phyloP scores from a whole-genome alignment of 2,797 vertebrate genomes.

The Hippocampus kuda region DNA sequence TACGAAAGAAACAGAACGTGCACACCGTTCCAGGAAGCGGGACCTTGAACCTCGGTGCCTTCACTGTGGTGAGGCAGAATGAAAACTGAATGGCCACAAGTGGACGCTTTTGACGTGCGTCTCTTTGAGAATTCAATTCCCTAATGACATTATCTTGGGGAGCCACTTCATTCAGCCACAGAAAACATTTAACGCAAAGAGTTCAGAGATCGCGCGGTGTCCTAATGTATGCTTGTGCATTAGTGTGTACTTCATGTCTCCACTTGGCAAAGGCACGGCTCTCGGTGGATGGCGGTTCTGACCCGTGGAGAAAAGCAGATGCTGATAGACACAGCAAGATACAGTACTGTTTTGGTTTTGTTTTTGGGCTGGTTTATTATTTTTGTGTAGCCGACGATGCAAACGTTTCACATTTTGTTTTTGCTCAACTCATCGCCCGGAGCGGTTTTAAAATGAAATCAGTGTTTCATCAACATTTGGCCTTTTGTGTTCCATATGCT shows the following conservation, averaged over 20 bases:
- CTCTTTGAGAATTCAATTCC: background rate
- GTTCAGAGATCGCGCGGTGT: constrained; percentile 6
- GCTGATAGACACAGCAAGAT: constrained; percentile 11
- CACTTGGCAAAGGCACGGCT: constrained; percentile 28
- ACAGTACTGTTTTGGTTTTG: background rate
- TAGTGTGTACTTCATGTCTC: constrained; percentile 17
- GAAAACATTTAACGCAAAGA: constrained; percentile 11
- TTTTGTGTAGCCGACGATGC: constrained; percentile 1
- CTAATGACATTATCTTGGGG: constrained; percentile 2
- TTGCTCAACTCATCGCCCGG: constrained; percentile 20
- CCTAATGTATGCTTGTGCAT: constrained; percentile 16
- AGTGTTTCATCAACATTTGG: constrained; percentile 38
- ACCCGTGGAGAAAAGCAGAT: constrained; percentile 24
- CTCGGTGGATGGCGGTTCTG: constrained; percentile 25
- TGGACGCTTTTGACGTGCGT: background rate
- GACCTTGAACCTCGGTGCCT: background rate
- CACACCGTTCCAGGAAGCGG: too few species aligned
- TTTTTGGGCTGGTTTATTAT: background rate
- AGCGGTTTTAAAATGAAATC: constrained; percentile 41
- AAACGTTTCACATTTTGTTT: background rate
- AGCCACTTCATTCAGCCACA: constrained; percentile 1
- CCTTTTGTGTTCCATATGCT: constrained; percentile 35
- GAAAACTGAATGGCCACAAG: background rate
- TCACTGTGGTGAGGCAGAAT: background rate
- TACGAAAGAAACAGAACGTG: too few species aligned